Conservation (phyloP, 2,888 invertebrate genomes). For the Sphaerophoria taeniata region DNA sequence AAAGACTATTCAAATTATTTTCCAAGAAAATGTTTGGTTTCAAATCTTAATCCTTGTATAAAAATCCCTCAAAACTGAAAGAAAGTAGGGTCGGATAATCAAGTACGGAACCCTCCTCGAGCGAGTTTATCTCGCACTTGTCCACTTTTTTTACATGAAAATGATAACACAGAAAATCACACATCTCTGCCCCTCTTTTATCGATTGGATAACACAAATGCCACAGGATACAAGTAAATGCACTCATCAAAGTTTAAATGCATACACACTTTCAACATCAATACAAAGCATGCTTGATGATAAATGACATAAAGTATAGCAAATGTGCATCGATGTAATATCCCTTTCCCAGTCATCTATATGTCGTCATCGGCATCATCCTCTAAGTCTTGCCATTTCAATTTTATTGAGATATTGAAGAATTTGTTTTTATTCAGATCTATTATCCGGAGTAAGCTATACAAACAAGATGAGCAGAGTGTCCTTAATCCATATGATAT, state of each 20-base stretch:
- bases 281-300: slow-evolving; percentile 29
- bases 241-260: slow-evolving; percentile 68
- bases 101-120: no score
- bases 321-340: slow-evolving; percentile 24
- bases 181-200: slow-evolving; percentile 1
- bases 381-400: no score
- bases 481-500: slow-evolving; percentile 52
- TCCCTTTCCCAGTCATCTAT: not conserved
- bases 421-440: not conserved
- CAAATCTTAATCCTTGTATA: no score
- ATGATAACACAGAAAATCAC: slow-evolving; percentile 14
- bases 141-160: no score
- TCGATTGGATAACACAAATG: slow-evolving; percentile 28
- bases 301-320: slow-evolving; percentile 19
- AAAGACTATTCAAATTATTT: no score
- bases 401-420: not conserved
- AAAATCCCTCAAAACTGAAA: no score
- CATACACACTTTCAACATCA: slow-evolving; percentile 31
- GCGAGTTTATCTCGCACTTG: no score
- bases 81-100: no score
- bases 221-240: slow-evolving; percentile 68
- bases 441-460: slow-evolving; percentile 17
- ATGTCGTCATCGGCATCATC: not conserved
- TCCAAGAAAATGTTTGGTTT: no score
- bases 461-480: slow-evolving; percentile 29